A percentile compares a stretch with the other conserved stretches of the same genome.
Evolutionary conservation across 2,113 vertebrate genomes (phyloP).

Genomic region (Chunga burmeisteri): DNA sequence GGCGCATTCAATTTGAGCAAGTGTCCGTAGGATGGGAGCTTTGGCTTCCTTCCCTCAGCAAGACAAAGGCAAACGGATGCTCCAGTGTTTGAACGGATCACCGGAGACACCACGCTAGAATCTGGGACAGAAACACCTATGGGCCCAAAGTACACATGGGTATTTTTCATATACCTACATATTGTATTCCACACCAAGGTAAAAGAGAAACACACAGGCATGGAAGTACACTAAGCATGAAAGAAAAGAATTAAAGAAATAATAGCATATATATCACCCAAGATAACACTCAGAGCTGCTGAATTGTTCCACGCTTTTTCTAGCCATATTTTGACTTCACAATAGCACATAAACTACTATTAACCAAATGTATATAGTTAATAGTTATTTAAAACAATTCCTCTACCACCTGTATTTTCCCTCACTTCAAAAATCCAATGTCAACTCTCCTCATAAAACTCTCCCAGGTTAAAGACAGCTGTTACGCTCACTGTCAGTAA

Average conservation of each 20-base stretch:
- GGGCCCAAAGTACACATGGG: fast-evolving
- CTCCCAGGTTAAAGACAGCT: not conserved
- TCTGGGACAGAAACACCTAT: not conserved
- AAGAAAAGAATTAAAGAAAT: not conserved
- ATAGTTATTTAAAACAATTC: not conserved
- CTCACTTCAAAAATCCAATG: not conserved
- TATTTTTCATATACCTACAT: not conserved
- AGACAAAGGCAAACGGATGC: not conserved
- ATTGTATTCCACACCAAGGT: not conserved
- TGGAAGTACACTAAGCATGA: not conserved
- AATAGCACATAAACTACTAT: not conserved
- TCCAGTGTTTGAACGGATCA: fast-evolving
- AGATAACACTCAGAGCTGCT: not conserved
- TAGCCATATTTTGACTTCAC: not conserved
- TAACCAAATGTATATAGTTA: not conserved
- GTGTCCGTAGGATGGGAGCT: not conserved
- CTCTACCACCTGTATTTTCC: not conserved
- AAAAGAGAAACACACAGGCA: not conserved
- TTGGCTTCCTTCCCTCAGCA: not conserved
- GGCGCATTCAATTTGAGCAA: not conserved
- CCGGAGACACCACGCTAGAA: not conserved
- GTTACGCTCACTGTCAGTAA: not conserved
- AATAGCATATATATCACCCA: not conserved
- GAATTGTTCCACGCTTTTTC: not conserved
- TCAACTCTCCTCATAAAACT: not conserved